These are phyloP conservation scores for Agriotes lineatus DNA, from an alignment of 2,888 invertebrate genomes.

Conservation along the genomic window DNA sequence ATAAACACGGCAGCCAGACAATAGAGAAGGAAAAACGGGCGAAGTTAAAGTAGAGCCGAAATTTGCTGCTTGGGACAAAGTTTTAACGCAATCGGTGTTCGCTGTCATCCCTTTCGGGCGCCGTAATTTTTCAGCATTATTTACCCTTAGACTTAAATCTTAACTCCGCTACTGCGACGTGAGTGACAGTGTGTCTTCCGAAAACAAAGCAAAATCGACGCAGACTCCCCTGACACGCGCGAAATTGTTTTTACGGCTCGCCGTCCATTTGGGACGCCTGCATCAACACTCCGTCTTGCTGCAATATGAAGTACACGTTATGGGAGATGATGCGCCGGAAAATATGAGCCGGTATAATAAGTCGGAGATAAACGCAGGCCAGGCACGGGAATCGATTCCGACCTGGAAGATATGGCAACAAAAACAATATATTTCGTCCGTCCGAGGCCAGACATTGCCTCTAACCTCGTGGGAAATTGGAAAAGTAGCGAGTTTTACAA, in stretches of 20 bases:
- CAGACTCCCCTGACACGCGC: slow-evolving; percentile 34
- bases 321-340: slow-evolving; percentile 25
- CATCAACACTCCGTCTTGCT: slow-evolving; percentile 16
- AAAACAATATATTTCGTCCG: slow-evolving; percentile 42
- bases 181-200: slow-evolving; percentile 38
- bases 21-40: no score
- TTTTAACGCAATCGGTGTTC: no score
- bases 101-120: no score
- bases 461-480: slow-evolving; percentile 46
- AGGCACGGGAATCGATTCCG: slow-evolving; percentile 28
- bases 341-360: slow-evolving; percentile 25
- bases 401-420: slow-evolving; percentile 32
- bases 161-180: slow-evolving; percentile 18
- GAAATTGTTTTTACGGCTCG: slow-evolving; percentile 42
- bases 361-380: slow-evolving; percentile 30
- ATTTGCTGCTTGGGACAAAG: no score
- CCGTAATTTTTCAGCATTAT: not conserved
- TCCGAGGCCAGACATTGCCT: slow-evolving; percentile 36
- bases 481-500: slow-evolving; percentile 40
- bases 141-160: slow-evolving; percentile 3
- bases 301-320: slow-evolving; percentile 34
- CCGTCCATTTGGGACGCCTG: slow-evolving; percentile 32
- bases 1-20: no score
- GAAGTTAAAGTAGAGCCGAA: no score
- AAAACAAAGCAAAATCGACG: slow-evolving; percentile 42